Conservation (phyloP, 2,888 invertebrate species). For the Morinoia aosen region DNA sequence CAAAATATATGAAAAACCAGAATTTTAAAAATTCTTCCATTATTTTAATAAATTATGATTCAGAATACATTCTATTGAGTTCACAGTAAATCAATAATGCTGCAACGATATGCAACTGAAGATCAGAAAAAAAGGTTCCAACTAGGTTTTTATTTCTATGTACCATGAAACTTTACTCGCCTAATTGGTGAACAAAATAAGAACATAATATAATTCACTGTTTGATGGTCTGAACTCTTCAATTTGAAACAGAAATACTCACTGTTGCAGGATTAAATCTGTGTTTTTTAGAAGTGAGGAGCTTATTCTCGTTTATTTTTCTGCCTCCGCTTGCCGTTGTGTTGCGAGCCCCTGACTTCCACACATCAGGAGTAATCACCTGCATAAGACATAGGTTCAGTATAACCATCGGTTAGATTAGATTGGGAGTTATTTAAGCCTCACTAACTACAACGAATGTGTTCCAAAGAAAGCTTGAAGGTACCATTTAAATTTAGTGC, state of each 20-base stretch:
- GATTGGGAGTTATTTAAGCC: neutral
- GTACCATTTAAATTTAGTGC: neutral
- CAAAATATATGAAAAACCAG: no score
- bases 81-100: neutral
- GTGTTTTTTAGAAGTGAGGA: constrained; percentile 85
- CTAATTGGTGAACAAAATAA: no score
- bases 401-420: neutral
- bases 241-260: constrained; percentile 34
- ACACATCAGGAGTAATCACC: constrained; percentile 96
- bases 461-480: neutral
- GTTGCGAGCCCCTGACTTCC: constrained; percentile 94
- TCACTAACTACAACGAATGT: no score
- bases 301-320: constrained; percentile 89
- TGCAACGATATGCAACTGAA: neutral
- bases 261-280: constrained; percentile 84
- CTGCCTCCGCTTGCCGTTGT: constrained; percentile 91
- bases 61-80: no score
- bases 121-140: no score
- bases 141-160: no score
- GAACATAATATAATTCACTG: no score
- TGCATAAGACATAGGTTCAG: neutral
- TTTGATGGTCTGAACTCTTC: no score
- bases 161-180: no score
- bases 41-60: no score
- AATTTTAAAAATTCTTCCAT: no score